Evolutionary conservation across 2,113 vertebrate genomes (phyloP).

Genomic region (Pseudolaguvia tuberculata): DNA sequence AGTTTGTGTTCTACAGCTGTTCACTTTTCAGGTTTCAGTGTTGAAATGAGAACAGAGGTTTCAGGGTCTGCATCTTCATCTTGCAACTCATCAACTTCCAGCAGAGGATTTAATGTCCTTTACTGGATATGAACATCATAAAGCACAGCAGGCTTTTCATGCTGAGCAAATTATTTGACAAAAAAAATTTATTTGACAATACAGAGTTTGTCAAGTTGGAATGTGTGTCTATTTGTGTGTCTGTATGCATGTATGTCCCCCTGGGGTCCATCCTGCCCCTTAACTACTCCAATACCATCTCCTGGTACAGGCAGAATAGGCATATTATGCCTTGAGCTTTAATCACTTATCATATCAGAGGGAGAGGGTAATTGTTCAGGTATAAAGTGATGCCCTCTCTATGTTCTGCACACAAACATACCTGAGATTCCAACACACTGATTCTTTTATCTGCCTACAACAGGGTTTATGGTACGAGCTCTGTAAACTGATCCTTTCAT

Average conservation of each 20-base stretch:
- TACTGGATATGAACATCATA: conserved; percentile 24
- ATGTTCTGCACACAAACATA: conserved; percentile 38
- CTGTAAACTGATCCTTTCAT: conserved; percentile 45
- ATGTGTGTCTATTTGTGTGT: conserved; percentile 28
- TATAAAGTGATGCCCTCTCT: conserved; percentile 38
- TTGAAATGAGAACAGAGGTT: too few species aligned
- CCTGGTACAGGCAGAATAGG: conserved; percentile 27
- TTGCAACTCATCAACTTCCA: conserved; percentile 1
- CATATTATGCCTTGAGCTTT: conserved; percentile 29
- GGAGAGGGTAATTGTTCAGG: conserved; percentile 19
- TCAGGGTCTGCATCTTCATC: conserved; percentile 3
- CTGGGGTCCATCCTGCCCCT: conserved; percentile 45
- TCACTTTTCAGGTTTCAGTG: too few species aligned
- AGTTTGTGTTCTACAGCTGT: conserved; percentile 7
- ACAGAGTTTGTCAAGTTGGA: conserved; percentile 30
- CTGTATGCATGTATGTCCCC: not conserved
- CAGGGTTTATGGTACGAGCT: conserved; percentile 41
- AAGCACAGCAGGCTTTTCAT: conserved; percentile 30
- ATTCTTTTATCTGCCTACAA: conserved; percentile 36
- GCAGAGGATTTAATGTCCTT: not conserved
- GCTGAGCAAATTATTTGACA: conserved; percentile 42
- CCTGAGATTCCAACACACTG: conserved; percentile 39
- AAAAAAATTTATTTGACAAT: conserved; percentile 37
- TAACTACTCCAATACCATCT: conserved; percentile 3
- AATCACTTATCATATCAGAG: conserved; percentile 39